Evolutionary conservation across 2,113 vertebrate species (phyloP).

Genomic region (Oryzias woworae): DNA sequence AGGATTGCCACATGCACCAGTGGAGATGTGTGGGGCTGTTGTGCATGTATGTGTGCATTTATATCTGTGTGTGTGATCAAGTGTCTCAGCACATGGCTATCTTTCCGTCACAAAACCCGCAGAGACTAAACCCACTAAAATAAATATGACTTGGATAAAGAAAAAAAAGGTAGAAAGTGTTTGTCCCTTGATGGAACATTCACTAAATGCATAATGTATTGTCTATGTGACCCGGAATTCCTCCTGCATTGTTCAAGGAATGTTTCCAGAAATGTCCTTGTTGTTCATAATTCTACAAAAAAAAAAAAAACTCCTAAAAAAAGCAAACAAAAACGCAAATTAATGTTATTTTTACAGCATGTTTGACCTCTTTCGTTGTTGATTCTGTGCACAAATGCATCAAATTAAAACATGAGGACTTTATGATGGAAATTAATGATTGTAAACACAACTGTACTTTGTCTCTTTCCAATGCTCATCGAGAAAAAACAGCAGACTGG

Average conservation of each 20-base stretch:
- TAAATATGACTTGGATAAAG: conserved; percentile 75
- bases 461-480: too few relatives aligned
- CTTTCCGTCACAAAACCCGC: conserved; percentile 67
- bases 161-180: conserved; percentile 67
- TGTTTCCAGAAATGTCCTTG: conserved; percentile 43
- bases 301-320: conserved; percentile 35
- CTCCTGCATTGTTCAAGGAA: conserved; percentile 57
- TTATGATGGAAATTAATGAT: background rate
- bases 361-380: too few relatives aligned
- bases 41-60: conserved; percentile 43
- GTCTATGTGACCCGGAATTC: conserved; percentile 43
- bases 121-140: conserved; percentile 75
- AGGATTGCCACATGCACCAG: conserved; percentile 75
- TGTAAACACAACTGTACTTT: too few relatives aligned
- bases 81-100: conserved; percentile 65
- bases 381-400: too few relatives aligned
- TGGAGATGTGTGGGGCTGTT: conserved; percentile 69
- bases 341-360: too few relatives aligned
- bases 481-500: background rate
- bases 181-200: conserved; percentile 65
- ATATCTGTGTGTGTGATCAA: conserved; percentile 46
- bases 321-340: too few relatives aligned
- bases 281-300: conserved; percentile 35
- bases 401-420: background rate
- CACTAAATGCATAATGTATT: conserved; percentile 63